Percentiles rank a stretch among this genome's conserved stretches.
phyloP scores from a whole-genome alignment of 1,140 invertebrate species.

The Araneus ventricosus region DNA sequence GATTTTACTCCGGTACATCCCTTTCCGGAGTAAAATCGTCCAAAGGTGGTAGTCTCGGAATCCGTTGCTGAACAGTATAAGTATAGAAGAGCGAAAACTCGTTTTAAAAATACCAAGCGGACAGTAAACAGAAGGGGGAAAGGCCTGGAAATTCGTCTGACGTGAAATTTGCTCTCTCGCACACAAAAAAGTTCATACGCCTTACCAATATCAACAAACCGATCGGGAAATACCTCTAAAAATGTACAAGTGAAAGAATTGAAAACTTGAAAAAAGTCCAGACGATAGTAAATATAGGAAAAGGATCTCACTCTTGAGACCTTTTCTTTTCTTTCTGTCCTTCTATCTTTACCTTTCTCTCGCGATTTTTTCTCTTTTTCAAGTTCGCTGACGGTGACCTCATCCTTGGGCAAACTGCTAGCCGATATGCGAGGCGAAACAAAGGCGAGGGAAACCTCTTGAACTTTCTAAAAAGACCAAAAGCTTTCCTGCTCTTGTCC shows the following conservation, averaged over 20 bases:
- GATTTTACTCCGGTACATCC: too few species aligned
- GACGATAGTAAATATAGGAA: slow-evolving; percentile 17
- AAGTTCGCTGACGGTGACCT: neutral
- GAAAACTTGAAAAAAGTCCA: neutral
- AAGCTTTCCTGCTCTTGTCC: neutral
- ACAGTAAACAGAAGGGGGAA: neutral
- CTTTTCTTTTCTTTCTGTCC: neutral
- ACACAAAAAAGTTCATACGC: neutral
- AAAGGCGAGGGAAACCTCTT: neutral
- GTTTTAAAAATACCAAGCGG: too few species aligned
- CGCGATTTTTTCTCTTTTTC: neutral
- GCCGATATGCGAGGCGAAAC: neutral
- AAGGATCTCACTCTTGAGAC: neutral
- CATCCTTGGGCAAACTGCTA: neutral
- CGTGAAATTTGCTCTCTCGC: neutral
- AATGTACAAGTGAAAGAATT: neutral
- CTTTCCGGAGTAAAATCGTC: too few species aligned
- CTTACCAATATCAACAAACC: neutral
- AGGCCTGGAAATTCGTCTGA: neutral
- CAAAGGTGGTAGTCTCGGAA: too few species aligned
- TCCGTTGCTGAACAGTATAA: too few species aligned
- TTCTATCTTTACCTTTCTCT: neutral
- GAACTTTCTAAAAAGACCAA: neutral
- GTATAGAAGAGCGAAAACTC: too few species aligned
- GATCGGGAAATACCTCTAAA: slow-evolving; percentile 3